These are phyloP conservation scores for Stratiomys singularior DNA, from an alignment of 2,888 invertebrate genomes.

Conservation along the genomic window DNA sequence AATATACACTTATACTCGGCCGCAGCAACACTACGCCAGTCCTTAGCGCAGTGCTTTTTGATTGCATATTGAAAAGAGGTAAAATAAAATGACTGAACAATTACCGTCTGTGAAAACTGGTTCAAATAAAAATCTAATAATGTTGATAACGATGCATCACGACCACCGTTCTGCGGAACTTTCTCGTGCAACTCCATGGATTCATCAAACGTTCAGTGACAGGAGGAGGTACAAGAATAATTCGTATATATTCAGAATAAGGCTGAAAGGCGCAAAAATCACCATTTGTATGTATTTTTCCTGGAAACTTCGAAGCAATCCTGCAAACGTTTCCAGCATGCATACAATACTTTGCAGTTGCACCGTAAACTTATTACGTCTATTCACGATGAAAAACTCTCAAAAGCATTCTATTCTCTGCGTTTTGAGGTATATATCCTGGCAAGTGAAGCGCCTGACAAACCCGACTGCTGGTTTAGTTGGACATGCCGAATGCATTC, in stretches of 20 bases:
- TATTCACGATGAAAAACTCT: conserved; percentile 16
- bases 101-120: neutral
- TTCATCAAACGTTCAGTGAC: neutral
- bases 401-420: conserved; percentile 11
- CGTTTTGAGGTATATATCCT: neutral
- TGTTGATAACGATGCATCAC: conserved; percentile 2
- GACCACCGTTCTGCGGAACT: conserved; percentile 6
- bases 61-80: neutral
- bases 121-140: conserved; percentile 25
- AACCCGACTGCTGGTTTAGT: neutral
- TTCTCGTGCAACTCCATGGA: neutral
- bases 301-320: neutral
- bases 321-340: neutral
- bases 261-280: neutral
- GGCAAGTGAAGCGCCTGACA: conserved; percentile 3
- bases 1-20: no score
- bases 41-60: no score
- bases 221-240: no score
- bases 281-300: conserved; percentile 7
- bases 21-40: no score
- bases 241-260: neutral
- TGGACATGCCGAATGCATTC: conserved; percentile 23
- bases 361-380: conserved; percentile 19
- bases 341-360: neutral
- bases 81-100: neutral